Base-by-base conservation (phyloP, 2,888 invertebrate genomes). In the Lycocerus yunnanus region DNA sequence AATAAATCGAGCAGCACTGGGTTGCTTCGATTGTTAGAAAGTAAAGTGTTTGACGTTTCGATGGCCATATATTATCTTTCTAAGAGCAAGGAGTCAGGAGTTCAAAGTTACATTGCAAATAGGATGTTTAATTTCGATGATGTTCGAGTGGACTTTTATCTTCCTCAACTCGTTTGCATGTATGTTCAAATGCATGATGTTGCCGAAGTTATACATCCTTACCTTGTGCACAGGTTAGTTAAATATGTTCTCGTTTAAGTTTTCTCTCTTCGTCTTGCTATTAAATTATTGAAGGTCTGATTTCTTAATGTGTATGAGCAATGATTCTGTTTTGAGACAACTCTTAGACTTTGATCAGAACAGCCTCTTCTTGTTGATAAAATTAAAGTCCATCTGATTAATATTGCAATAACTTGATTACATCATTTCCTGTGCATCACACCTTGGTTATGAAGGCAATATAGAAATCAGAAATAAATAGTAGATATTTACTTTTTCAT, bases 1-100 rank as follows among this genome's bases (percentile, higher is more conserved):
- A 63, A 63, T 63, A 63, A 18, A 18, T 18, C 16, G 61, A 85
- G 87, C 15, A 87, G 87, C 72, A 93, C 92, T 86, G 93, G 93
- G 83, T 92, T 92, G 87, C 90, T 97, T 81, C 90, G 99, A 83
- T 91, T 99, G 84, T 97, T 99, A 87, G 98, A 99, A 89, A 98
- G 98, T 83, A 97, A 97, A 88, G 92, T 98, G 83, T 97, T 99
- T 88, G 97, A 98, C 87, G 97, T 99, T 92, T 95, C 97, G 81
- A 98, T 99, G 92, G 99, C 99, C 78, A 96, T 99, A 85, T 96
- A 97, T 86, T 99, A 99, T 89, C 90, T 99, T 74, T 98, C 97
- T 88, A 97, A 97, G 87, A 97, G 98, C 59, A 98, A 99, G 88
- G 99, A 99, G 87, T 96, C 97, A 58, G 99, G 98, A 77, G 98